Base-by-base conservation (phyloP, 1,140 invertebrate genomes). In the Nebria ingens region DNA sequence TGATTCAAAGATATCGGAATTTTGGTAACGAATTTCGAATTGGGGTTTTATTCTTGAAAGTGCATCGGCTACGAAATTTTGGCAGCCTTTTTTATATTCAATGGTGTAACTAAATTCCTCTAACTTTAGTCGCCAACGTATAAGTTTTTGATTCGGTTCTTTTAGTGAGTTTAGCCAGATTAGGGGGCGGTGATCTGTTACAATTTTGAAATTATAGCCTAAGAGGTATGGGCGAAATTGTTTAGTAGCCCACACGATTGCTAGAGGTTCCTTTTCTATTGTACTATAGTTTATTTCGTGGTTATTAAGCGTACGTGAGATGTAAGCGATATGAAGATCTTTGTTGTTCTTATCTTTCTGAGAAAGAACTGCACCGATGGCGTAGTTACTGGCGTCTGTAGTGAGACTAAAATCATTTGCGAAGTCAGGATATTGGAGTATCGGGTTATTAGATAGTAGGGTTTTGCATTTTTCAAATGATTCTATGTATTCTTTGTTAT, bases 161-260 rank as follows among this genome's bases (percentile, higher is more conserved):
- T 29, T 29, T 6, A 29, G 25, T 6, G 25, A 29, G 13, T 6
- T 6, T 29, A 29, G 13, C 25, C 25, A 29, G 4, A 6, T 4
- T 21, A 76, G 59, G 3, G 72, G 66, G 54, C 64, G 66, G 54
- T 78, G 64, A 54, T 69, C 66, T 4, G 59, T 62, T 11, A 58
- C 25, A 13, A 64, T 60, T 49, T 40, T 55, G 53, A 68, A 67
- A 54, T 63, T 61, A 51, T 49, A 56, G 19, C 65, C 67, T 29
- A 60, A 64, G 4, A 68, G 22, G 56, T 68, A 68, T 11, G 63
- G 64, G 19, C 64, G 34, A 49, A 73, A 74, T 53, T 71, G 59
- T 53, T 70, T 65, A 6, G 73, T 64, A 4, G 69, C 69, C 63
- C 65, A 70, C n/a, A 76, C 61, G n/a, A 68, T 64, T 11, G 62